Evolutionary conservation across 2,797 vertebrate genomes (phyloP), one percentile per base, ranked within the genome.

Genomic region (Sitta carolinensis): DNA sequence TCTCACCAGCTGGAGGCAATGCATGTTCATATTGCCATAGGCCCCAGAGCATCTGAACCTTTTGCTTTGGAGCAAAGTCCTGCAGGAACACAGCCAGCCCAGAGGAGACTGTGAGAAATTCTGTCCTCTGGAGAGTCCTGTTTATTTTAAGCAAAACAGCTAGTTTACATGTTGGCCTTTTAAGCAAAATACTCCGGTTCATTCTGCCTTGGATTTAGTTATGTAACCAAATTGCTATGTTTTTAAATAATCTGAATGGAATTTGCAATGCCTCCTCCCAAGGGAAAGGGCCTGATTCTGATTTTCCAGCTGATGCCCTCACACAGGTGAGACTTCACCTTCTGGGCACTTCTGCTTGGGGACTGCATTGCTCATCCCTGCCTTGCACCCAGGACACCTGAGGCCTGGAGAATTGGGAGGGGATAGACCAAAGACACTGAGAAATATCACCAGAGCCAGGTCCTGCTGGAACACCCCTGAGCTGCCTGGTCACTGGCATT

Each of bases 141-240:
- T 97, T 97, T 97, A 96, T 97, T 97, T 97, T 96, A 96, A 94
- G 89, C 93, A 90, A 96, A 96, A 93, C 87, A 93, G 85, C 91
- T 83, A 92, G 93, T 95, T 97, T 96, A 97, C 93, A 97, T 95
- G 90, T 84, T 96, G 95, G 92, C 96, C 95, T 97, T 95, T 95
- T 92, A 95, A 95, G 94, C 92, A 96, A 95, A 97, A 95, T 95
- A 78, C 90, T 94, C 89, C 0, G 18, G 92, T 95, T 95, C 90
- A 75, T 94, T 95, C 94, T 97, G 91, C 95, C 94, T 79, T 58
- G 93, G 89, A 58, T 86, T 94, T 78, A 58, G 82, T 97, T 96
- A 94, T 95, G 94, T 89, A 97, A 95, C 93, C 82, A 93, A 97
- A 94, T 95, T 0, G 36, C 90, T 95, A 93, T 95, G 94, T 80